A percentile compares a stretch with the other conserved stretches of the same genome.
phyloP scores from a whole-genome alignment of 2,113 vertebrate genomes.

The Isichthys henryi region DNA sequence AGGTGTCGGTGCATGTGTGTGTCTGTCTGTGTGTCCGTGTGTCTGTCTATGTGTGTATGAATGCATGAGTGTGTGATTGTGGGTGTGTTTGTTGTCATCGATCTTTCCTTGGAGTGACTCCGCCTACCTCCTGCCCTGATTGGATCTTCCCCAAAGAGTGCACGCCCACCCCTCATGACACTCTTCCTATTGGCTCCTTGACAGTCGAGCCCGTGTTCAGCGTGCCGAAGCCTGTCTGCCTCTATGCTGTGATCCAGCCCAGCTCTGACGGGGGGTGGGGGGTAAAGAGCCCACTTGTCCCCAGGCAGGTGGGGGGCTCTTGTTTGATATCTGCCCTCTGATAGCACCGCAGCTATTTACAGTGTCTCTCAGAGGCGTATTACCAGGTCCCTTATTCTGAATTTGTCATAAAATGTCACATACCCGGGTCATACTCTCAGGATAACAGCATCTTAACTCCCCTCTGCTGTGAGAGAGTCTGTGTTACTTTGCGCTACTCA shows the following conservation, averaged over 20 bases:
- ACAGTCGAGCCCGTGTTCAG: background rate
- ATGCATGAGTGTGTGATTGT: background rate
- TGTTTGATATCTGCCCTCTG: background rate
- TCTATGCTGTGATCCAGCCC: background rate
- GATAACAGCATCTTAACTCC: background rate
- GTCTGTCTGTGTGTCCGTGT: background rate
- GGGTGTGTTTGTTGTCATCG: background rate
- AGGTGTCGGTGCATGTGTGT: background rate
- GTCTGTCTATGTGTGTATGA: background rate
- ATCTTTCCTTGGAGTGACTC: background rate
- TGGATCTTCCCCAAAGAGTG: background rate
- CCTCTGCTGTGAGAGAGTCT: background rate
- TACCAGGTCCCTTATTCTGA: background rate
- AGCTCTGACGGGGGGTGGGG: background rate
- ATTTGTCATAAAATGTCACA: background rate
- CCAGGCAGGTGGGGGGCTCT: background rate
- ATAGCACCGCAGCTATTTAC: background rate
- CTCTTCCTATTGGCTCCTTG: background rate
- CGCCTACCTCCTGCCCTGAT: background rate
- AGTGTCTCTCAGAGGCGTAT: background rate
- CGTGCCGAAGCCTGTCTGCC: background rate
- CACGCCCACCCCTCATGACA: background rate
- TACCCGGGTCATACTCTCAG: background rate
- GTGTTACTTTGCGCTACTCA: background rate
- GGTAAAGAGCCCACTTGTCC: background rate